These are phyloP conservation scores for Folsomia candida DNA, from an alignment of 2,888 invertebrate species.

Conservation along the genomic window DNA sequence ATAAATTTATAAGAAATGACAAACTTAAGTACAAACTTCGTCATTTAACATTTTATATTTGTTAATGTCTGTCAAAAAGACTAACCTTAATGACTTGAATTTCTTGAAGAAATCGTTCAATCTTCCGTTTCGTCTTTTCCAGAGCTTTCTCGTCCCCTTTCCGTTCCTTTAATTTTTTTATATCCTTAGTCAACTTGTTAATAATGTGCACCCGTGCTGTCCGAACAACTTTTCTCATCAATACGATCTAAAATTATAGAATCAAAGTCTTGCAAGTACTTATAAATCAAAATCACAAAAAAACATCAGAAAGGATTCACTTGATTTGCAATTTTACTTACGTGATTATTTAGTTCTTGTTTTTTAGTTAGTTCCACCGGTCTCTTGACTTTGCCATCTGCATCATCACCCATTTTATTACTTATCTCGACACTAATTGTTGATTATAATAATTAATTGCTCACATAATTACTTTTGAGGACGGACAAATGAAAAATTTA, in stretches of 20 bases:
- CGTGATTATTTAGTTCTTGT: constrained; percentile 48
- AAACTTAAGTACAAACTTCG: not conserved
- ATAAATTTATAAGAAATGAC: constrained; percentile 6
- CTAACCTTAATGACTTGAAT: constrained; percentile 41
- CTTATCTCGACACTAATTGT: too few species aligned
- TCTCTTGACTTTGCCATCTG: not conserved
- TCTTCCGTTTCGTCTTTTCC: constrained; percentile 41
- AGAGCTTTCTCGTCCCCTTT: constrained; percentile 40
- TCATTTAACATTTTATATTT: too few species aligned
- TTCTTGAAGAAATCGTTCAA: constrained; percentile 41
- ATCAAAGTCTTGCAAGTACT: not conserved
- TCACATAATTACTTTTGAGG: too few species aligned
- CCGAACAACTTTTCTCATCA: constrained; percentile 42
- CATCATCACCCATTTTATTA: not conserved
- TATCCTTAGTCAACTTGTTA: constrained; percentile 37
- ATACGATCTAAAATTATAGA: constrained; percentile 36
- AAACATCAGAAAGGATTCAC: not conserved
- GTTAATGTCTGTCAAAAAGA: too few species aligned
- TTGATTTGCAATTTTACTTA: too few species aligned
- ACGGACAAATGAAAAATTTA: too few species aligned
- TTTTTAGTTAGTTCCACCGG: constrained; percentile 32
- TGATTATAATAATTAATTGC: too few species aligned
- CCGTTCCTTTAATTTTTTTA: constrained; percentile 30
- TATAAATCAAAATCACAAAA: not conserved
- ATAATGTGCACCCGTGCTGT: constrained; percentile 42